Percentiles rank a stretch among this genome's conserved stretches.
These are phyloP conservation scores for Macaria notata DNA, from an alignment of 2,888 invertebrate species.

Conservation along the genomic window DNA sequence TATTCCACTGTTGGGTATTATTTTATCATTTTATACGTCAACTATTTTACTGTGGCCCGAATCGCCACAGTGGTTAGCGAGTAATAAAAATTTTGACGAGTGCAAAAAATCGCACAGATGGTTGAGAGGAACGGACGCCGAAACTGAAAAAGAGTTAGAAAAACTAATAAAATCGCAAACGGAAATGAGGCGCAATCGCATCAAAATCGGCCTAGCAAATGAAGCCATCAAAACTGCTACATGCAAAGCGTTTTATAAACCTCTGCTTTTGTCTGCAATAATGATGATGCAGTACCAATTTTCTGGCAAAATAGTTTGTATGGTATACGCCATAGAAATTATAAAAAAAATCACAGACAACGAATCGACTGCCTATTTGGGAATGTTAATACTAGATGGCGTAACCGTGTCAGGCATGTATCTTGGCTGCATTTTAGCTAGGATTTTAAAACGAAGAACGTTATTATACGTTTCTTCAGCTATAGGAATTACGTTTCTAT, in stretches of 20 bases:
- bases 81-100: conserved; percentile 37
- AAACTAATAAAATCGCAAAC: conserved; percentile 34
- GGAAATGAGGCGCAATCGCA: conserved; percentile 5
- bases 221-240: conserved; percentile 5
- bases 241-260: conserved; percentile 39
- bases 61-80: conserved; percentile 44
- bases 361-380: conserved; percentile 41
- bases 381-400: conserved; percentile 45
- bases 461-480: conserved; percentile 34
- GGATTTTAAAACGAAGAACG: conserved; percentile 39
- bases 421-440: conserved; percentile 40
- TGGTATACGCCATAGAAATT: conserved; percentile 44
- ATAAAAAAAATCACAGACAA: conserved; percentile 40
- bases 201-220: conserved; percentile 3
- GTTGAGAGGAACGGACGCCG: conserved; percentile 34
- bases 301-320: conserved; percentile 44
- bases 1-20: conserved; percentile 36
- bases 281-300: conserved; percentile 41
- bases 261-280: conserved; percentile 33
- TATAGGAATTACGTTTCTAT: conserved; percentile 39
- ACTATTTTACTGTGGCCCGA: conserved; percentile 37
- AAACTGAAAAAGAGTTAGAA: conserved; percentile 37
- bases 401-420: conserved; percentile 44
- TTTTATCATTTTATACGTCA: conserved; percentile 25
- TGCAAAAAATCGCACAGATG: conserved; percentile 35